Evolutionary conservation across 2,888 invertebrate species (phyloP), one percentile per base, ranked within the genome.

Genomic region (Boloria euphrosyne): DNA sequence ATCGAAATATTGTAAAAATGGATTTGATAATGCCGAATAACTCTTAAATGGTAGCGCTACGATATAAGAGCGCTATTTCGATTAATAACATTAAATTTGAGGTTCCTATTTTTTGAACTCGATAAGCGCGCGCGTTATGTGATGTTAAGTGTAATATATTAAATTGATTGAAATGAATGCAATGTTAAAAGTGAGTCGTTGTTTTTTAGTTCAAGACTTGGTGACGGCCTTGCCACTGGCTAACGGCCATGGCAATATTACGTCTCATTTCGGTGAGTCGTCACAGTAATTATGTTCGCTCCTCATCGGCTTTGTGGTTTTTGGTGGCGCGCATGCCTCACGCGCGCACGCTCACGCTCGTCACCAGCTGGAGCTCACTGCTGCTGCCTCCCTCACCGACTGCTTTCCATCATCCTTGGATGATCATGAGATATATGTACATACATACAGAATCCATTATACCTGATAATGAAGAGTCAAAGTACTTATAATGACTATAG

Each of bases 151-250:
- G 68, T 75, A 66, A 73, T 55, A 46, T 64, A 50, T 75, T 73
- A 72, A n/a, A 74, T 75, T 80, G 80, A 79, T 83, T 76, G 75
- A 82, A 82, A 79, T 85, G 77, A 82, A 85, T 87, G 85, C 82
- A 83, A 90, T 92, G 91, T 89, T 91, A 89, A 92, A 90, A 82
- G 85, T 85, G 80, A 87, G 90, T 87, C 85, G 86, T 92, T 90
- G 84, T 91, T 92, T 92, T 92, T 91, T 92, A 91, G 92, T 91
- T 92, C 91, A 92, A 91, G 92, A 92, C 87, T 86, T 92, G 92
- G 93, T 93, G 92, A 92, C 92, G 81, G 92, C 92, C 83, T 92
- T 93, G 89, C 92, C 92, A 78, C 85, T 91, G 86, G 92, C 92
- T 85, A 92, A 92, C 87, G 92, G 92, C 88, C 92, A 92, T 87